Conservation (phyloP, 2,113 vertebrate genomes). For the Chloropsis hardwickii region DNA sequence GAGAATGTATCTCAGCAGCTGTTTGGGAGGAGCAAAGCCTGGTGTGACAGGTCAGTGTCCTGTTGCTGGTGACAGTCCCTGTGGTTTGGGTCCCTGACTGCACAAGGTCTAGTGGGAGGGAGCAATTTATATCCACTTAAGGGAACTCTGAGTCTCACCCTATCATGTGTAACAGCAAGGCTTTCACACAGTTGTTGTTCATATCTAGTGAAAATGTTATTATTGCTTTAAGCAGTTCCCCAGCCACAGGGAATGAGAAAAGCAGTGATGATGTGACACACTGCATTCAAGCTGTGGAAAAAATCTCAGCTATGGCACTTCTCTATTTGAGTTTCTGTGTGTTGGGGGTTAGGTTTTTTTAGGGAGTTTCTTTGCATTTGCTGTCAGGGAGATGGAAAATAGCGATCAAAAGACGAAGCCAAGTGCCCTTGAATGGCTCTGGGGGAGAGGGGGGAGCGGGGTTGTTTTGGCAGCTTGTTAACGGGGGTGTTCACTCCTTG, state of each 20-base stretch:
- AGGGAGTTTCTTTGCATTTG: neutral
- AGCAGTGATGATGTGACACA: neutral
- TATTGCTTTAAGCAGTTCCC: slow-evolving; percentile 2
- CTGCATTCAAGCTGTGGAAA: slow-evolving; percentile 6
- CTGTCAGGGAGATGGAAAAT: neutral
- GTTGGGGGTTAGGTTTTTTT: neutral
- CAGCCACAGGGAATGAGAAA: neutral
- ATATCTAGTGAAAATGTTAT: neutral
- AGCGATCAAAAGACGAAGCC: neutral
- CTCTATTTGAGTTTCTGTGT: neutral
- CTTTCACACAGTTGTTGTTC: neutral
- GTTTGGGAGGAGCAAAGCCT: neutral
- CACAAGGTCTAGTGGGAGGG: neutral
- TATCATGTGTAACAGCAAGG: neutral
- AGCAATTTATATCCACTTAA: neutral
- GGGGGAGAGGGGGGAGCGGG: neutral
- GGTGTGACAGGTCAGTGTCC: neutral
- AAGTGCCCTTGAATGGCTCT: no score
- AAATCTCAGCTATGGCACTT: neutral
- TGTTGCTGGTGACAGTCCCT: neutral
- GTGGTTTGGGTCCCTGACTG: neutral
- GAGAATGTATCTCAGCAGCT: neutral
- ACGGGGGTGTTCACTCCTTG: neutral
- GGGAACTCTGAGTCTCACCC: neutral
- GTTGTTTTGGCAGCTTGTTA: neutral